phyloP scores from a whole-genome alignment of 37 sponge, comb jelly and placozoan genomes.

The Cladorhizidae sp. region DNA sequence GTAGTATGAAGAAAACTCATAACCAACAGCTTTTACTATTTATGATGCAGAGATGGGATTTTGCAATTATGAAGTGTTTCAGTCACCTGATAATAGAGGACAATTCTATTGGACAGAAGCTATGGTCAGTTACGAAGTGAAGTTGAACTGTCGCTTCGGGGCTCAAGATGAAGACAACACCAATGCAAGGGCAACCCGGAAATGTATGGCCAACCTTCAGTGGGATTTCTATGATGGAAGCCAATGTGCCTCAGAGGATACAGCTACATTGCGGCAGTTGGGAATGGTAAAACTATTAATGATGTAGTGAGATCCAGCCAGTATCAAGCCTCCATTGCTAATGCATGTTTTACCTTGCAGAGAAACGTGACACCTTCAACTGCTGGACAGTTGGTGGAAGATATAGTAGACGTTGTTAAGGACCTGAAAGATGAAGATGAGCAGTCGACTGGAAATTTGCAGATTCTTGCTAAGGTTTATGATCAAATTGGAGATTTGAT shows the following conservation, averaged over 20 bases:
- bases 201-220: background rate
- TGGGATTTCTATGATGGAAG: conserved; percentile 29
- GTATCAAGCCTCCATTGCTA: background rate
- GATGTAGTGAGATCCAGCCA: background rate
- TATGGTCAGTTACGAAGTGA: background rate
- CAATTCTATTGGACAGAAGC: conserved; percentile 39
- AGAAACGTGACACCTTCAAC: conserved; percentile 2
- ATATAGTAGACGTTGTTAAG: background rate
- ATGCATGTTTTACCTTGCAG: background rate
- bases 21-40: too few relatives aligned
- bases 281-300: background rate
- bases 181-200: conserved; percentile 3
- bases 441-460: conserved; percentile 18
- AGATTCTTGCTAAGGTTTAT: conserved; percentile 16
- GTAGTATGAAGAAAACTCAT: too few relatives aligned
- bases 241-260: conserved; percentile 19
- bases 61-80: conserved; percentile 13
- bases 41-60: conserved; percentile 29
- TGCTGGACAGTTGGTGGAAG: background rate
- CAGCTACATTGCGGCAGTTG: background rate
- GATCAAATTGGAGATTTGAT: conserved; percentile 6
- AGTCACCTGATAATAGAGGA: conserved; percentile 10
- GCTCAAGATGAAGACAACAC: background rate
- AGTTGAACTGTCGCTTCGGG: conserved; percentile 1
- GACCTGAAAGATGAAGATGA: conserved; percentile 17